Evolutionary conservation across 1,140 invertebrate genomes (phyloP).

Genomic region (Drosophila arizonae): DNA sequence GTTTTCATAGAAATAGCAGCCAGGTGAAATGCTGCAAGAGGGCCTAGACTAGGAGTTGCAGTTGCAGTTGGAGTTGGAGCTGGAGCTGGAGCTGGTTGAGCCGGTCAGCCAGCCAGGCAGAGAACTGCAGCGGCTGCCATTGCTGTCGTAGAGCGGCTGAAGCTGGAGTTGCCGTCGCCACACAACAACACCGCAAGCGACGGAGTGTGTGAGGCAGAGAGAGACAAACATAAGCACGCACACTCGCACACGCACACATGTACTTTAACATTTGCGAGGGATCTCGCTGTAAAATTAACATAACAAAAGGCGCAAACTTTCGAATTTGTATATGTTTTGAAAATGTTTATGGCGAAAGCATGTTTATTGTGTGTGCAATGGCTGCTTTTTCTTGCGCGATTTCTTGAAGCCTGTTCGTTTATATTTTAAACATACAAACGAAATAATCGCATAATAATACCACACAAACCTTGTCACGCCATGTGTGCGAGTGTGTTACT

Average conservation of each 20-base stretch:
- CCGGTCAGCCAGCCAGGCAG: neutral
- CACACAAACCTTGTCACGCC: slow-evolving; percentile 18
- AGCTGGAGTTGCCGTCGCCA: neutral
- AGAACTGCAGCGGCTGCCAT: slow-evolving; percentile 13
- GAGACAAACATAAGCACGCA: neutral
- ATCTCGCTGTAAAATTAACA: slow-evolving; percentile 68
- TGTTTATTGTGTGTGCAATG: slow-evolving; percentile 2
- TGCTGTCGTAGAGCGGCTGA: neutral
- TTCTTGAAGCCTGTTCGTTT: slow-evolving; percentile 81
- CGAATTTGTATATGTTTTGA: slow-evolving; percentile 48
- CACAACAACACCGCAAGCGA: neutral
- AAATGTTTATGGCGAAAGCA: slow-evolving; percentile 58
- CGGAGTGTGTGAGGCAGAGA: neutral
- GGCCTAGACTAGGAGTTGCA: slow-evolving; percentile 17
- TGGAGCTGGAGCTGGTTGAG: neutral
- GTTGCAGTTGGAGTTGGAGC: slow-evolving; percentile 8
- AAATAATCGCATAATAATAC: slow-evolving; percentile 52
- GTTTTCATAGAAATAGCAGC: slow-evolving; percentile 79
- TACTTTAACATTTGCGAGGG: slow-evolving; percentile 42
- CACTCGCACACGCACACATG: slow-evolving; percentile 6
- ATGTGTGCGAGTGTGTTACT: neutral
- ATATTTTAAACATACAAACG: slow-evolving; percentile 82
- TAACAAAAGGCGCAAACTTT: slow-evolving; percentile 54
- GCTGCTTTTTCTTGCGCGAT: neutral
- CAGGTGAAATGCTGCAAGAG: slow-evolving; percentile 7